These are phyloP conservation scores for Sebastes kiyomatsui DNA, from an alignment of 2,797 vertebrate species.

Conservation along the genomic window DNA sequence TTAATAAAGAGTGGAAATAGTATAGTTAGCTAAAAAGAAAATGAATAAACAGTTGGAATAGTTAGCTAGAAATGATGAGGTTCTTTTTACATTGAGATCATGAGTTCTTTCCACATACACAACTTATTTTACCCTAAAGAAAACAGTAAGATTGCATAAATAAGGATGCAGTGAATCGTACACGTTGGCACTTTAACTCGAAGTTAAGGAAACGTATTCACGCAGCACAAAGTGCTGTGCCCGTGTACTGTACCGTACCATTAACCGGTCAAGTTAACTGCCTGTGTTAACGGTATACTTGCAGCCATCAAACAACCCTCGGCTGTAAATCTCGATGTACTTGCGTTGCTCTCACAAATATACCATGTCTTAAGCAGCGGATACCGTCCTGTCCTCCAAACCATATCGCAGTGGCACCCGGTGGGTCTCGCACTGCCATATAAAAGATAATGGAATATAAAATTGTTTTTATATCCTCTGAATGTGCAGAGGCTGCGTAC, in stretches of 20 bases:
- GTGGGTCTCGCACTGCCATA: slow-evolving; percentile 31
- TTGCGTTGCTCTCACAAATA: slow-evolving; percentile 40
- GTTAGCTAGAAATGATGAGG: neutral
- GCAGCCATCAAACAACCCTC: slow-evolving; percentile 11
- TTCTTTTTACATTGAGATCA: neutral
- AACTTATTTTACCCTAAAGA: neutral
- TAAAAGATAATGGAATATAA: slow-evolving; percentile 78
- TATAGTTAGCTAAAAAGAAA: no score
- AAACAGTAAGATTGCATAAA: neutral
- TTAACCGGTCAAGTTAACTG: slow-evolving; percentile 30
- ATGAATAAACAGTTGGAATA: accelerated
- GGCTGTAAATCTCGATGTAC: slow-evolving; percentile 32
- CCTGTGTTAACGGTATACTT: slow-evolving; percentile 2
- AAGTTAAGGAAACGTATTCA: no score
- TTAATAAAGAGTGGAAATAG: no score
- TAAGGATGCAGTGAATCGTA: neutral
- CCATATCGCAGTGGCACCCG: slow-evolving; percentile 38
- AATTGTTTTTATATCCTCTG: slow-evolving; percentile 70
- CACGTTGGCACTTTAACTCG: neutral
- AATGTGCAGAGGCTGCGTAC: slow-evolving; percentile 32
- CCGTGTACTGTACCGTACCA: neutral
- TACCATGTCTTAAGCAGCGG: slow-evolving; percentile 53
- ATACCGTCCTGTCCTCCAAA: slow-evolving; percentile 47
- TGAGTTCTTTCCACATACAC: neutral
- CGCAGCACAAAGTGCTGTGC: neutral